Conservation (phyloP, 2,888 invertebrate genomes). For the Meteorus cinctellus region DNA sequence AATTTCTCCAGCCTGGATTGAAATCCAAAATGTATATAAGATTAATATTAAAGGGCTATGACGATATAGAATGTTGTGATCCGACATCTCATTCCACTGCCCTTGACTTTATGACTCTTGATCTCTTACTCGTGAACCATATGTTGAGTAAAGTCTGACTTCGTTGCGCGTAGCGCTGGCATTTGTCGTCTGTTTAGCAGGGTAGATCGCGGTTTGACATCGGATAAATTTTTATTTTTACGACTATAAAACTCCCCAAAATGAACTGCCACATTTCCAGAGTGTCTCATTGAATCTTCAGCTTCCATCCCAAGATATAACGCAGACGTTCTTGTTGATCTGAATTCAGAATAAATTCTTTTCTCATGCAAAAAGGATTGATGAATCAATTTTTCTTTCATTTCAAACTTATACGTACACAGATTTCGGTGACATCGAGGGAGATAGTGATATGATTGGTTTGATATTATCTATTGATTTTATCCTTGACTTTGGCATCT, state of each 20-base stretch:
- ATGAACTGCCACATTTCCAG: constrained; percentile 53
- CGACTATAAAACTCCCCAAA: constrained; percentile 59
- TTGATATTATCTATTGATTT: not conserved
- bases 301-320: not conserved
- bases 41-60: not conserved
- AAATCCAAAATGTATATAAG: not conserved
- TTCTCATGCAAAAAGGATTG: no score
- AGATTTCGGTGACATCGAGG: not conserved
- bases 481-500: not conserved
- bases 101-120: constrained; percentile 34
- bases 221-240: not conserved
- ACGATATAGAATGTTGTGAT: not conserved
- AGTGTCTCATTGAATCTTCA: not conserved
- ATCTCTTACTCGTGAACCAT: constrained; percentile 62
- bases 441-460: not conserved
- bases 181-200: not conserved
- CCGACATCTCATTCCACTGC: not conserved
- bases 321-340: not conserved
- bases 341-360: not conserved
- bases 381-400: not conserved
- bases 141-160: constrained; percentile 60
- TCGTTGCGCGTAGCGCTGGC: constrained; percentile 41
- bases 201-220: not conserved
- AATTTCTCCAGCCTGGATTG: constrained; percentile 57
- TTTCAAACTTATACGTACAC: not conserved